Conservation (phyloP, 2,888 invertebrate species). For the Tethea ocularis region DNA sequence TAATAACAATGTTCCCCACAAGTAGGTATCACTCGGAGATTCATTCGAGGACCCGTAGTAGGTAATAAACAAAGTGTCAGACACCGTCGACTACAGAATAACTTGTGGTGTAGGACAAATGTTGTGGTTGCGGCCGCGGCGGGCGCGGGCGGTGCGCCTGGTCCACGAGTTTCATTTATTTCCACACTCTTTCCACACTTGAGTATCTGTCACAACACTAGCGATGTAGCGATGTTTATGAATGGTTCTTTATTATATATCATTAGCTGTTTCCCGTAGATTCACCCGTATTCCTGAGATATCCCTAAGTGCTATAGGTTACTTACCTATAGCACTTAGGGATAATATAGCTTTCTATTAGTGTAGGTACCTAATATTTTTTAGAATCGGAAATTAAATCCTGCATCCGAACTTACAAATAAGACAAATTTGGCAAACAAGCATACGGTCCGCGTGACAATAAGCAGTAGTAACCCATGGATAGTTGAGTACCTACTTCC, state of each 20-base stretch:
- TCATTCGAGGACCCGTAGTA: background rate
- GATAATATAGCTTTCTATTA: too few species aligned
- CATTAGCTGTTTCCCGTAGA: too few species aligned
- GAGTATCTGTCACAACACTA: slow-evolving; percentile 18
- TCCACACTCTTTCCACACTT: slow-evolving; percentile 21
- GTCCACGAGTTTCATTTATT: slow-evolving; percentile 14
- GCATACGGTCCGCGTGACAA: too few species aligned
- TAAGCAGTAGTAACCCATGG: too few species aligned
- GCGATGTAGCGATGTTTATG: slow-evolving; percentile 9
- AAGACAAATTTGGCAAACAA: too few species aligned
- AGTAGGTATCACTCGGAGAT: background rate
- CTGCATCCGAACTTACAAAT: too few species aligned
- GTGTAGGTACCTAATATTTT: too few species aligned
- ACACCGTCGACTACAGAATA: slow-evolving; percentile 3
- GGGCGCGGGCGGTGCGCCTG: slow-evolving; percentile 4
- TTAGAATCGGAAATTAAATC: too few species aligned
- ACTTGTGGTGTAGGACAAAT: slow-evolving; percentile 21
- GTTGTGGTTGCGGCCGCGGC: slow-evolving; percentile 21
- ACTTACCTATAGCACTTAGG: too few species aligned
- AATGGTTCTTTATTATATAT: background rate
- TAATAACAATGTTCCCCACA: background rate
- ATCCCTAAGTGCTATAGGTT: too few species aligned
- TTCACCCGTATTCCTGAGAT: too few species aligned
- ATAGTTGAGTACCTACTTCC: too few species aligned
- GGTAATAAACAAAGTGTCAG: slow-evolving; percentile 2